A percentile compares a stretch with the other conserved stretches of the same genome.
phyloP scores from a whole-genome alignment of 2,888 invertebrate genomes.

The Aromia moschata region DNA sequence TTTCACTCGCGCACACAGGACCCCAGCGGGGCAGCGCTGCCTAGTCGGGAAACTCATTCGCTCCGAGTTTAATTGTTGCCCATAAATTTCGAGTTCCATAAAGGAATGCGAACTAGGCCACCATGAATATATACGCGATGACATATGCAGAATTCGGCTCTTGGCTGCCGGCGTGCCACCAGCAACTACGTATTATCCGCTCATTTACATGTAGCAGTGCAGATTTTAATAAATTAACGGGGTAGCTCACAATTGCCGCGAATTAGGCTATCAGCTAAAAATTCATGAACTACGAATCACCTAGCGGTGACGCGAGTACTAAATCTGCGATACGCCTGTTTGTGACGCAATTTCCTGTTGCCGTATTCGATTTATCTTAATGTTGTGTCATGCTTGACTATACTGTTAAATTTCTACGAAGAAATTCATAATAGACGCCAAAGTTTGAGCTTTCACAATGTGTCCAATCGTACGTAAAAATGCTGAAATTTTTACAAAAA shows the following conservation, averaged over 20 bases:
- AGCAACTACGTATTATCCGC: constrained; percentile 24
- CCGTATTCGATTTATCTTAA: no score
- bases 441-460: no score
- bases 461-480: no score
- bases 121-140: constrained; percentile 38
- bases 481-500: no score
- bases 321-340: no score
- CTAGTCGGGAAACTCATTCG: constrained; percentile 18
- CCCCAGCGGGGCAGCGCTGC: constrained; percentile 1
- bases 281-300: no score
- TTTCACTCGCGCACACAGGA: no score
- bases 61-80: constrained; percentile 36
- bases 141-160: constrained; percentile 38
- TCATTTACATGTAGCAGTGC: constrained; percentile 34
- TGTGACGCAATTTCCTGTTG: no score
- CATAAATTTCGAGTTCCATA: constrained; percentile 35
- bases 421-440: no score
- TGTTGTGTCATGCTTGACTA: no score
- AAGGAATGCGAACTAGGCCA: constrained; percentile 35
- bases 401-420: no score
- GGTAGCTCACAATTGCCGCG: not conserved
- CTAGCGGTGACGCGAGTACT: no score
- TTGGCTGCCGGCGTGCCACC: constrained; percentile 28
- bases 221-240: constrained; percentile 8
- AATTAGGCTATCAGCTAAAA: not conserved